A percentile compares a stretch with the other conserved stretches of the same genome.
Conservation (phyloP, 1,140 invertebrate genomes). For the Nixonia krombeini region DNA sequence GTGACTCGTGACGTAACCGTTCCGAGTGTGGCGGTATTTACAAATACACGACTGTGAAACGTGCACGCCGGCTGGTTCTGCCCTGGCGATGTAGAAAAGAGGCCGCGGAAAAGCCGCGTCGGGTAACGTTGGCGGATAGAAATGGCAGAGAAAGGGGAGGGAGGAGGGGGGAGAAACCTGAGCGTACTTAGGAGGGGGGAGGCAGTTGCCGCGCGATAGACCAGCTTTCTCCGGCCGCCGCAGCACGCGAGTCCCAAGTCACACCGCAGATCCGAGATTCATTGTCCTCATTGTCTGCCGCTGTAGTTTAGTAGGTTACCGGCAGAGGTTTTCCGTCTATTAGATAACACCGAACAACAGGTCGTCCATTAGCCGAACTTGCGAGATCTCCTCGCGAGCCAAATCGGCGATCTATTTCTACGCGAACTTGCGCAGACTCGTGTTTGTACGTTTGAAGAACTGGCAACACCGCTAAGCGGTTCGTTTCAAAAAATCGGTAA, state of each 20-base stretch:
- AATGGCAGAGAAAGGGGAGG: conserved; percentile 1
- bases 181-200: conserved; percentile 1
- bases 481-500: too few species aligned
- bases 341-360: conserved; percentile 36
- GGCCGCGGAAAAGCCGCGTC: conserved; percentile 26
- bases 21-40: conserved; percentile 20
- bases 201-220: conserved; percentile 10
- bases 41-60: conserved; percentile 33
- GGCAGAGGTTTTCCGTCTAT: conserved; percentile 38
- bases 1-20: conserved; percentile 38
- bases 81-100: conserved; percentile 22
- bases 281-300: conserved; percentile 44
- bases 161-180: conserved; percentile 8
- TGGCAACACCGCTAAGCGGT: too few species aligned
- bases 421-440: too few species aligned
- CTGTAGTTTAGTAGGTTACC: conserved; percentile 46
- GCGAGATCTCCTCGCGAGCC: too few species aligned
- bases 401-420: too few species aligned
- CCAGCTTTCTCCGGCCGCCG: conserved; percentile 25
- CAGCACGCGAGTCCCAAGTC: conserved; percentile 38
- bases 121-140: conserved; percentile 1
- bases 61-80: conserved; percentile 25
- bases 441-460: too few species aligned
- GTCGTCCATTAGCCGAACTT: conserved; percentile 6
- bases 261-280: conserved; percentile 42